Evolutionary conservation across 2,113 vertebrate species (phyloP).

Genomic region (Columba janthina): DNA sequence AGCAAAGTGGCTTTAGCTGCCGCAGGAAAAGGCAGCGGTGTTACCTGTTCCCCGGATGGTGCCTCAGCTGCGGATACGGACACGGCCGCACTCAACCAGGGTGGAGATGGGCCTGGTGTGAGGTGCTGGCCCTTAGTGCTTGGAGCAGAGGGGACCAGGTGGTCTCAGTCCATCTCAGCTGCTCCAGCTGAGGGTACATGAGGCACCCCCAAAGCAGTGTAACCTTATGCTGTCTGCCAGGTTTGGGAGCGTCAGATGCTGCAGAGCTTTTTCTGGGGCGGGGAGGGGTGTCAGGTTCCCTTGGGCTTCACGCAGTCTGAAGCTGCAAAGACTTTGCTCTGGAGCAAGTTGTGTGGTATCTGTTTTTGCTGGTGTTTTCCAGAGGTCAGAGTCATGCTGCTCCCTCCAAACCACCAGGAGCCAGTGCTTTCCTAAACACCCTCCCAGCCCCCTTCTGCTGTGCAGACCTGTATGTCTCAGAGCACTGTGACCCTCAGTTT

Average conservation of each 20-base stretch:
- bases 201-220: neutral
- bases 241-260: neutral
- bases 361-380: neutral
- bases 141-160: too few relatives aligned
- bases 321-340: neutral
- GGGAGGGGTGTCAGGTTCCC: neutral
- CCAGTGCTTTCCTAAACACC: neutral
- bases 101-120: neutral
- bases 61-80: neutral
- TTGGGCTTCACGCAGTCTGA: neutral
- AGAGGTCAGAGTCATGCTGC: neutral
- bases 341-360: neutral
- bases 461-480: neutral
- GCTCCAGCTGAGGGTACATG: neutral
- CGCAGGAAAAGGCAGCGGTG: fast-evolving
- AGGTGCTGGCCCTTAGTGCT: neutral
- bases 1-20: fast-evolving
- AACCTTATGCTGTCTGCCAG: neutral
- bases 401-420: neutral
- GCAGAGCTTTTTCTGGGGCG: neutral
- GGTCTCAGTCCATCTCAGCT: neutral
- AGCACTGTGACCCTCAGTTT: neutral
- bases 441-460: neutral
- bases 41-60: neutral
- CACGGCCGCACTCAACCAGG: fast-evolving